These are phyloP conservation scores for Phymorhynchus buccinoides DNA, from an alignment of 1,140 invertebrate genomes.

Conservation along the genomic window DNA sequence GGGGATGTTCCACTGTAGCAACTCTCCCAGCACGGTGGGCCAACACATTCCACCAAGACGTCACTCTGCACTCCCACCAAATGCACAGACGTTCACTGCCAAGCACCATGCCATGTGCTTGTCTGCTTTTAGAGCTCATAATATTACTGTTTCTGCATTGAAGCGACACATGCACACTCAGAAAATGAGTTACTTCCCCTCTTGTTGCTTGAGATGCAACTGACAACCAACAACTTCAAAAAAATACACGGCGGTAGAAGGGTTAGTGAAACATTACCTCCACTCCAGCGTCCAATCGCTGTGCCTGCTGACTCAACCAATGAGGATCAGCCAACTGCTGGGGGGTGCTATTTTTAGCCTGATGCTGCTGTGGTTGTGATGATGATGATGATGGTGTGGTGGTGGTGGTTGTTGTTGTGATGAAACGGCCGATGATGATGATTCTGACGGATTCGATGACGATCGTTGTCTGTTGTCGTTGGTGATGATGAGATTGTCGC, in stretches of 20 bases:
- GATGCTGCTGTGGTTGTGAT: slow-evolving; percentile 15
- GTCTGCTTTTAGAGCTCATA: too few relatives aligned
- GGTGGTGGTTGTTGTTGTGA: not conserved
- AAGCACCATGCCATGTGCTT: too few relatives aligned
- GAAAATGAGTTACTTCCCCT: not conserved
- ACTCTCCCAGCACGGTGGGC: too few relatives aligned
- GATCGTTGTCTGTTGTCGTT: not conserved
- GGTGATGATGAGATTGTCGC: slow-evolving; percentile 4
- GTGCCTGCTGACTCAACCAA: slow-evolving; percentile 26
- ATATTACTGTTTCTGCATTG: not conserved
- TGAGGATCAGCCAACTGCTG: slow-evolving; percentile 26
- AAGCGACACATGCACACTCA: not conserved
- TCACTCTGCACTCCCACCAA: too few relatives aligned
- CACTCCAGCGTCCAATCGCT: not conserved
- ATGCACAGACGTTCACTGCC: not conserved
- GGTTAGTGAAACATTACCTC: too few relatives aligned
- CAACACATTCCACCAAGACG: too few relatives aligned
- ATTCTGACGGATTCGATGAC: not conserved
- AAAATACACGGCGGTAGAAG: too few relatives aligned
- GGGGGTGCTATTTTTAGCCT: not conserved
- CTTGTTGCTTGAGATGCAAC: too few relatives aligned
- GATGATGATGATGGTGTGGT: slow-evolving; percentile 23
- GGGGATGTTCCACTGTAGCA: too few relatives aligned
- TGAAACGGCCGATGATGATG: slow-evolving; percentile 25
- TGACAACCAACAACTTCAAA: not conserved